Conservation (phyloP, 2,113 vertebrate genomes). For the Nothoprocta perdicaria region DNA sequence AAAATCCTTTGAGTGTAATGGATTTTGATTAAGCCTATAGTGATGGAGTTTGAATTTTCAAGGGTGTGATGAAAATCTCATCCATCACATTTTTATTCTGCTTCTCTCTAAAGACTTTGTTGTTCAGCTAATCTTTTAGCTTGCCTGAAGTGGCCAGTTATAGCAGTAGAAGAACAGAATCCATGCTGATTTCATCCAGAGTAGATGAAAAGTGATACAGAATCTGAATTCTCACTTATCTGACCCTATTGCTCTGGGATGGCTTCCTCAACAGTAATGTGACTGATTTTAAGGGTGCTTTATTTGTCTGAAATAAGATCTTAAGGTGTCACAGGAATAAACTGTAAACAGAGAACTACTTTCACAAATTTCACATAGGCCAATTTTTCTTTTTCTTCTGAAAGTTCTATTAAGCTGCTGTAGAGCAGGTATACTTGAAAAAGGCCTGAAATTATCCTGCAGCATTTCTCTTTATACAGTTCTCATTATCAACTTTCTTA, state of each 20-base stretch:
- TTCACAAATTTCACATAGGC: not conserved
- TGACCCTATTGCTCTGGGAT: not conserved
- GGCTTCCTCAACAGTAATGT: not conserved
- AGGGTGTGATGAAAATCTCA: not conserved
- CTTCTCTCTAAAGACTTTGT: not conserved
- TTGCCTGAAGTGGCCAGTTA: not conserved
- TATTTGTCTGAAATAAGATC: not conserved
- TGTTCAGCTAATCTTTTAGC: not conserved
- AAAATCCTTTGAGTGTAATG: not conserved
- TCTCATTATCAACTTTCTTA: not conserved
- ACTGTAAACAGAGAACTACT: not conserved
- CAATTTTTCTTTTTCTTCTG: not conserved
- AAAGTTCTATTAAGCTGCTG: not conserved
- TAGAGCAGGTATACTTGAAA: not conserved
- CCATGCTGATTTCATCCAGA: not conserved
- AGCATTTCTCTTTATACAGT: not conserved
- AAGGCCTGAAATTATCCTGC: not conserved
- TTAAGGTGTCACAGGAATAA: not conserved
- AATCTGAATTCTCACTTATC: conserved; percentile 3
- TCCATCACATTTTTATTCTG: not conserved
- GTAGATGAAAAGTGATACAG: not conserved
- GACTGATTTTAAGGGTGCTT: not conserved
- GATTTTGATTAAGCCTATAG: not conserved
- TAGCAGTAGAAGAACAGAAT: not conserved
- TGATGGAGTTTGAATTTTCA: not conserved